Conservation (phyloP, 2,888 invertebrate species). For the Heteromyza rotundicornis region DNA sequence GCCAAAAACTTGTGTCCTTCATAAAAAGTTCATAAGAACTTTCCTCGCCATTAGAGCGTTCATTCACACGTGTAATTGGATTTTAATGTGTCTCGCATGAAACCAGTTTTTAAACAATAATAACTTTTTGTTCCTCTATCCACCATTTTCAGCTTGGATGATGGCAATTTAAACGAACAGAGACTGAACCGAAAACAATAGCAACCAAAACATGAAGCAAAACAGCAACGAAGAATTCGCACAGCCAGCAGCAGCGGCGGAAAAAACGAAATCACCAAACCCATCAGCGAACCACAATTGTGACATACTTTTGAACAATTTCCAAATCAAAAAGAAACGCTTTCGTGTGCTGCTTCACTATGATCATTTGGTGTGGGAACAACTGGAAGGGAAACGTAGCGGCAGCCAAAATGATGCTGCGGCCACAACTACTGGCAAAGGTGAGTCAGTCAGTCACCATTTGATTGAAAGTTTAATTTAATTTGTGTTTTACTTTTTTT, state of each 20-base stretch:
- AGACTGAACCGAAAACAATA: background rate
- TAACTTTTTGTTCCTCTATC: constrained; percentile 1
- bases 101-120: background rate
- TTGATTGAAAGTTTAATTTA: too few species aligned
- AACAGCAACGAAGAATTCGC: constrained; percentile 18
- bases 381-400: constrained; percentile 41
- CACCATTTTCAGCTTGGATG: constrained; percentile 13
- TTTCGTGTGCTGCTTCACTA: constrained; percentile 70
- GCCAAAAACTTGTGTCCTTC: too few species aligned
- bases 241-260: constrained; percentile 10
- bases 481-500: too few species aligned
- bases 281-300: constrained; percentile 7
- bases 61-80: background rate
- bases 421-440: background rate
- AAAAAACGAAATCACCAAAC: constrained; percentile 9
- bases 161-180: constrained; percentile 5
- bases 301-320: constrained; percentile 65
- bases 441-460: background rate
- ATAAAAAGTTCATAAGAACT: too few species aligned
- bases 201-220: background rate
- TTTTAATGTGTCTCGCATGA: background rate
- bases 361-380: constrained; percentile 71
- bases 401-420: background rate
- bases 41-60: background rate
- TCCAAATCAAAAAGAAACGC: constrained; percentile 68